These are phyloP conservation scores for Drusus annulatus DNA, from an alignment of 1,140 invertebrate genomes.

Conservation along the genomic window DNA sequence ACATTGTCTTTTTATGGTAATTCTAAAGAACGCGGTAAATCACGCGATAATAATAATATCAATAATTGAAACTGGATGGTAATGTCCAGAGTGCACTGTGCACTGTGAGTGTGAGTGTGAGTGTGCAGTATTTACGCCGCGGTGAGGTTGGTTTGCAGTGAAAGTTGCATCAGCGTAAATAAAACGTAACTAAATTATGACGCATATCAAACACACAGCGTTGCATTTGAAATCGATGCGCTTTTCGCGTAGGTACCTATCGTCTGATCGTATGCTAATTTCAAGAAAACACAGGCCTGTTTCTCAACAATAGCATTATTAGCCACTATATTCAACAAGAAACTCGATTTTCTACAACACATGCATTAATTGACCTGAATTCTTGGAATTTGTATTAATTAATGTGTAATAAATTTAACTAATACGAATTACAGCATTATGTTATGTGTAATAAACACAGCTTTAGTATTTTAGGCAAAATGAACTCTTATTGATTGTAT, in stretches of 20 bases:
- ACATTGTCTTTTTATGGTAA: too few relatives aligned
- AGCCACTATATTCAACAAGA: neutral
- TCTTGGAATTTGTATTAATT: neutral
- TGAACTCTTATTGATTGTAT: too few relatives aligned
- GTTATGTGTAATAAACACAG: too few relatives aligned
- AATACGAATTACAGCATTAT: too few relatives aligned
- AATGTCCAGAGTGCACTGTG: too few relatives aligned
- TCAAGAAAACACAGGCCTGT: slow-evolving; percentile 7
- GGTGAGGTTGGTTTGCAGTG: slow-evolving; percentile 20
- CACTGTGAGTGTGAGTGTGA: too few relatives aligned
- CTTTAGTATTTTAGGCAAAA: too few relatives aligned
- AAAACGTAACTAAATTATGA: slow-evolving; percentile 29
- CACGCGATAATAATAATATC: too few relatives aligned
- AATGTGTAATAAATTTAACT: neutral
- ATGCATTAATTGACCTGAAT: slow-evolving; percentile 12
- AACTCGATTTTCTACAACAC: neutral
- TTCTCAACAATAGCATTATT: neutral
- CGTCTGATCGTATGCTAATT: slow-evolving; percentile 29
- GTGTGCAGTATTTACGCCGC: neutral
- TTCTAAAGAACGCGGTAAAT: too few relatives aligned
- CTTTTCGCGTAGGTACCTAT: slow-evolving; percentile 24
- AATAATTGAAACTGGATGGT: too few relatives aligned
- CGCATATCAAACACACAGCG: slow-evolving; percentile 7
- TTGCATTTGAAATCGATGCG: slow-evolving; percentile 24
- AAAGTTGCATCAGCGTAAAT: slow-evolving; percentile 34